Percentiles rank a stretch among this genome's conserved stretches.
phyloP scores from a whole-genome alignment of 2,888 invertebrate genomes.

The Drosophila hawaiiensis region DNA sequence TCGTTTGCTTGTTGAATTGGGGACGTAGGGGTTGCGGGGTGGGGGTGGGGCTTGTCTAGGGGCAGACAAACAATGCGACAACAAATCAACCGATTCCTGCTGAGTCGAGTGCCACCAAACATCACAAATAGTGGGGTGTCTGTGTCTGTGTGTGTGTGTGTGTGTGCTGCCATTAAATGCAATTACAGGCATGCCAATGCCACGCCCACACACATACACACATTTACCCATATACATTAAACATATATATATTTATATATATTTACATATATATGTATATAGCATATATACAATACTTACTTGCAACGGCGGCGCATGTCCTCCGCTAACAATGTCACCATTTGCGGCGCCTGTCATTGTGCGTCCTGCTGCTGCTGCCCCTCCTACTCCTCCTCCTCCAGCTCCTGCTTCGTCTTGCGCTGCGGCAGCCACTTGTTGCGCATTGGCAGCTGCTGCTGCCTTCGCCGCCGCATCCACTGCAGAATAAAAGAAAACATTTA shows the following conservation, averaged over 20 bases:
- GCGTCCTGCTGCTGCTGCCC: slow-evolving; percentile 44
- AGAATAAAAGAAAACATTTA: slow-evolving; percentile 27
- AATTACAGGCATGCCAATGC: slow-evolving; percentile 63
- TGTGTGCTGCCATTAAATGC: slow-evolving; percentile 62
- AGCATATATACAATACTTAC: slow-evolving; percentile 78
- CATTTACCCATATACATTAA: slow-evolving; percentile 4
- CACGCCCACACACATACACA: slow-evolving; percentile 41
- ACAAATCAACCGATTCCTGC: slow-evolving; percentile 64
- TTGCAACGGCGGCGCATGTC: slow-evolving; percentile 87
- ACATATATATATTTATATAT: slow-evolving; percentile 1
- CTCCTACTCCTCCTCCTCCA: slow-evolving; percentile 35
- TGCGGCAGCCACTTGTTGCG: slow-evolving; percentile 78
- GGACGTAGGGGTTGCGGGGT: too few relatives aligned
- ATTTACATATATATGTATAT: background rate
- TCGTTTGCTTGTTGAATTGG: background rate
- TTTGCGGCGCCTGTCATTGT: slow-evolving; percentile 87
- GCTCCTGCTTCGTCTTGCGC: slow-evolving; percentile 80
- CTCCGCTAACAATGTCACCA: slow-evolving; percentile 86
- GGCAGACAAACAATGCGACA: slow-evolving; percentile 55
- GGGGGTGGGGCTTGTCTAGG: background rate
- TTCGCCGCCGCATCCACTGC: slow-evolving; percentile 82
- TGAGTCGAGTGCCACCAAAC: slow-evolving; percentile 29
- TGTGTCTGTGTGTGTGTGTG: slow-evolving; percentile 3
- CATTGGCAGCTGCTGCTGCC: slow-evolving; percentile 61
- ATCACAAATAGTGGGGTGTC: slow-evolving; percentile 29